Evolutionary conservation across 2,888 invertebrate genomes (phyloP), one percentile per base, ranked within the genome.

Genomic region (Caenorhabditis sinica): DNA sequence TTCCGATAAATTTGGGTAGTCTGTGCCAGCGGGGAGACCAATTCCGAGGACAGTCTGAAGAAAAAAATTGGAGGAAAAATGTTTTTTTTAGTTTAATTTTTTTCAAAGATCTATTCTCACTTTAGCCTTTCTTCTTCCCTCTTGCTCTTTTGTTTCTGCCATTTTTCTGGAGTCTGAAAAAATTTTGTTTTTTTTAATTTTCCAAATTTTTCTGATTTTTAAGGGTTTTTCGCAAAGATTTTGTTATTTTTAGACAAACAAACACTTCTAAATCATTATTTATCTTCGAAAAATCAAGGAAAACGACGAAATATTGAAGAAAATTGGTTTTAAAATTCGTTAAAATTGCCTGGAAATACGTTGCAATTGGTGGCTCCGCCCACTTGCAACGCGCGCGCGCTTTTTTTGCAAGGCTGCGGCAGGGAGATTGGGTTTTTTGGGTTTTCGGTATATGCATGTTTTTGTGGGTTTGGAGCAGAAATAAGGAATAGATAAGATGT

Each of bases 21-120:
- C 79, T 1, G 43, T 60, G 3, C 74, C 79, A 28, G 68, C 66
- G 4, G 83, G 83, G 8, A 79, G 60, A 3, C 83, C 83, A 28
- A 79, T 73, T 56, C 83, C 83, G 2, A 56, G 83, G n/a, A 73
- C 33, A 17, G 45, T 58, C 58, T 79, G 63, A 17, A 72, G 63
- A n/a, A 45, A 28, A 8, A 17, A 30, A 30, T 17, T 30, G 4
- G 33, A 20, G 45, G 36, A 36, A 40, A 28, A 25, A 56, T 56
- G 1, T 25, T 13, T 2, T 28, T 28, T 28, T 56, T 56, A 9
- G 33, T 40, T 63, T n/a, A 4, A 49, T 2, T 68, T 68, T 51
- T 33, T 9, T 13, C 4, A 13, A 11, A 2, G 8, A 17, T 9
- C n/a, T n/a, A 33, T 17, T 5, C 13, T 68, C 53, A 53, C 53